These are phyloP conservation scores for Danionella dracula DNA, from an alignment of 2,797 vertebrate genomes.

Conservation along the genomic window DNA sequence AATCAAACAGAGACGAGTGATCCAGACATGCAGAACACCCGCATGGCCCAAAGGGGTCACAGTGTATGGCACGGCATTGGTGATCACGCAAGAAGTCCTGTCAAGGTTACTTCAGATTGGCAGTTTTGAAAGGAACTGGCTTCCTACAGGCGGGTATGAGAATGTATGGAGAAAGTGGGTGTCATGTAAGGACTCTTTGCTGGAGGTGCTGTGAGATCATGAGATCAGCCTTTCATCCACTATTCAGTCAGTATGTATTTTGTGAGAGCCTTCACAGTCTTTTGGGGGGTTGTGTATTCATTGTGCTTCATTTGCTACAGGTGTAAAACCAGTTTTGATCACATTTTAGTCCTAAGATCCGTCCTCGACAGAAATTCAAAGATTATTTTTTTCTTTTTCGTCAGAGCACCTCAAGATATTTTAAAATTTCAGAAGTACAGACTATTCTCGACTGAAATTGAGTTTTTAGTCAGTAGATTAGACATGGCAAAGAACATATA, in stretches of 20 bases:
- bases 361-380: conserved; percentile 5
- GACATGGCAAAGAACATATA: too few relatives aligned
- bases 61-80: not conserved
- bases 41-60: conserved; percentile 11
- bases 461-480: too few relatives aligned
- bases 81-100: conserved; percentile 10
- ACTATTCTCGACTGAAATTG: too few relatives aligned
- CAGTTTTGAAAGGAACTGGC: conserved; percentile 22
- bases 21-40: conserved; percentile 12
- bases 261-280: conserved; percentile 52
- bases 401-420: too few relatives aligned
- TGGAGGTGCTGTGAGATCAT: not conserved
- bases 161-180: not conserved
- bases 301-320: conserved; percentile 55
- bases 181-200: not conserved
- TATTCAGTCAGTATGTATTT: conserved; percentile 62
- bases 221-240: too few relatives aligned
- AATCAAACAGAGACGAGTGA: conserved; percentile 42
- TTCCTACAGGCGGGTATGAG: not conserved
- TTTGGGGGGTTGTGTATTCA: conserved; percentile 65
- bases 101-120: conserved; percentile 18
- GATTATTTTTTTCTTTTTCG: too few relatives aligned
- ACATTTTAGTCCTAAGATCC: conserved; percentile 48
- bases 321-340: conserved; percentile 48
- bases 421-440: too few relatives aligned